A percentile compares a stretch with the other conserved stretches of the same genome.
Evolutionary conservation across 1,140 invertebrate species (phyloP).

Genomic region (Armadillidium nasatum): DNA sequence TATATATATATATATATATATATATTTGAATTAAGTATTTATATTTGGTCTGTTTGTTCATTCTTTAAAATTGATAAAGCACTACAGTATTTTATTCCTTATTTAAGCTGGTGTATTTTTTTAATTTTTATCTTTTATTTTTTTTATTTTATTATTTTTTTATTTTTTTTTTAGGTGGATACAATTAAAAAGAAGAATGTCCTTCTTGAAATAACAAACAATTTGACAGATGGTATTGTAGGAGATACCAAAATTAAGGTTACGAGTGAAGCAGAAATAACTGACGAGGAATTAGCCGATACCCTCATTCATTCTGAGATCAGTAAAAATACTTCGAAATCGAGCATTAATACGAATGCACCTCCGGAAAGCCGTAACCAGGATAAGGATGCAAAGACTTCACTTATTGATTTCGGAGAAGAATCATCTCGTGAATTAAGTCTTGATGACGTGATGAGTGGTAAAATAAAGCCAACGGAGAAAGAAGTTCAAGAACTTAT

Average conservation of each 20-base stretch:
- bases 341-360: too few relatives aligned
- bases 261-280: too few relatives aligned
- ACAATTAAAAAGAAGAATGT: neutral
- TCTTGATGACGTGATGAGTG: neutral
- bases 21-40: too few relatives aligned
- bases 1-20: too few relatives aligned
- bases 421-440: neutral
- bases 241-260: neutral
- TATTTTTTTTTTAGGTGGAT: neutral
- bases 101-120: neutral
- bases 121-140: neutral
- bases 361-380: too few relatives aligned
- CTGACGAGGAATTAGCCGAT: too few relatives aligned
- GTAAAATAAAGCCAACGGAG: neutral
- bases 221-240: neutral
- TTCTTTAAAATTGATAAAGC: neutral
- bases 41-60: too few relatives aligned
- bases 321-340: too few relatives aligned
- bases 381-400: too few relatives aligned
- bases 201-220: neutral
- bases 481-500: neutral
- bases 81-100: neutral
- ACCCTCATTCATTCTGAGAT: too few relatives aligned
- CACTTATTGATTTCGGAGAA: neutral
- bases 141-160: neutral